Percentiles rank a stretch among this genome's conserved stretches.
Conservation (phyloP, 2,797 vertebrate species). For the Peromyscus nudipes region DNA sequence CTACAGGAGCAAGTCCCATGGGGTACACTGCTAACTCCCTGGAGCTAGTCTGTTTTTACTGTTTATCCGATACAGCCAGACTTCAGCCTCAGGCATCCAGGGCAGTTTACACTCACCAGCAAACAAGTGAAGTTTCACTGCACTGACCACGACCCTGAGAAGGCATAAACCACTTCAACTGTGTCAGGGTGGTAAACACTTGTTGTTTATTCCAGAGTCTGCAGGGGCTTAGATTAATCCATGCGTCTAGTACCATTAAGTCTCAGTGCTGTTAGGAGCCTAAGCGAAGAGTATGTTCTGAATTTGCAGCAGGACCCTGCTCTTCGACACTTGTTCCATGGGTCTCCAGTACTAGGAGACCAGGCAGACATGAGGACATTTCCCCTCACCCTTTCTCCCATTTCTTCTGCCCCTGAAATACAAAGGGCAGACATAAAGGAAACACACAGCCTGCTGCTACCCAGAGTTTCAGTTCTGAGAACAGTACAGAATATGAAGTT, state of each 20-base stretch:
- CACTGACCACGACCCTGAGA: background rate
- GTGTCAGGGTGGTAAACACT: background rate
- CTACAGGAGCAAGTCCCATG: background rate
- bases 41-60: background rate
- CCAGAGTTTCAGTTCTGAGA: background rate
- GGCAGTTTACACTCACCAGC: background rate
- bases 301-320: background rate
- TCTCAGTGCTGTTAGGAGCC: background rate
- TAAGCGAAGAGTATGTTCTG: background rate
- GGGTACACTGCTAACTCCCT: background rate
- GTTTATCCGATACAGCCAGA: background rate
- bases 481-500: background rate
- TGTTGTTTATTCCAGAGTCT: background rate
- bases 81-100: background rate
- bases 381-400: background rate
- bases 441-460: background rate
- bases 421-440: background rate
- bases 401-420: conserved; percentile 15
- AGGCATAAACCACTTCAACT: background rate
- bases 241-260: background rate
- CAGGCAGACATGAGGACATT: background rate
- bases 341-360: background rate
- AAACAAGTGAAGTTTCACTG: background rate
- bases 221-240: background rate
- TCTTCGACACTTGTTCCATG: background rate